Evolutionary conservation across 2,797 vertebrate genomes (phyloP).

Genomic region (Dromococcyx pavoninus): DNA sequence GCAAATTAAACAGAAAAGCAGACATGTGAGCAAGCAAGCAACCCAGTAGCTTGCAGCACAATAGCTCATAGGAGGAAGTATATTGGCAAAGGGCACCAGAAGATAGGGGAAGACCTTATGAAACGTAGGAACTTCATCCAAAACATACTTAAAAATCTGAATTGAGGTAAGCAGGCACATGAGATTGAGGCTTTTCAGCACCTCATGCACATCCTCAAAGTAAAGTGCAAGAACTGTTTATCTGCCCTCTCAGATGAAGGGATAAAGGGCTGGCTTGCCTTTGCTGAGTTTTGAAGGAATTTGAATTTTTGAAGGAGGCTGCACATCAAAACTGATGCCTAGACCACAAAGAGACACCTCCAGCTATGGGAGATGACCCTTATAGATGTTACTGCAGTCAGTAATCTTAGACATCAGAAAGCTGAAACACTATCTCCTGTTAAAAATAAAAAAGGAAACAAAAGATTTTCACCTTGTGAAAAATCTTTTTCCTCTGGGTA

Average conservation of each 20-base stretch:
- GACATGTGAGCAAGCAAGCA: background rate
- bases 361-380: background rate
- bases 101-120: background rate
- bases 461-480: background rate
- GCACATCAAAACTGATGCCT: background rate
- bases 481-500: background rate
- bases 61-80: background rate
- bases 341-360: background rate
- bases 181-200: background rate
- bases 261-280: background rate
- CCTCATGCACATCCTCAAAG: background rate
- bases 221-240: background rate
- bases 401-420: background rate
- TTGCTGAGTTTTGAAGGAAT: background rate
- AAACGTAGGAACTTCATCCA: background rate
- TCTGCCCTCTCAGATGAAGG: background rate
- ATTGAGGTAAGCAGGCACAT: background rate
- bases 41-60: background rate
- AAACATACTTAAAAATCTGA: background rate
- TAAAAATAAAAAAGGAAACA: background rate
- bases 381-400: background rate
- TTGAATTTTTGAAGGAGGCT: background rate
- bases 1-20: background rate
- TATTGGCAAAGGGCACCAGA: background rate
- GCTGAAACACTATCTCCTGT: background rate